These are phyloP conservation scores for Gobionotothen gibberifrons DNA, from an alignment of 2,797 vertebrate species.

Conservation along the genomic window DNA sequence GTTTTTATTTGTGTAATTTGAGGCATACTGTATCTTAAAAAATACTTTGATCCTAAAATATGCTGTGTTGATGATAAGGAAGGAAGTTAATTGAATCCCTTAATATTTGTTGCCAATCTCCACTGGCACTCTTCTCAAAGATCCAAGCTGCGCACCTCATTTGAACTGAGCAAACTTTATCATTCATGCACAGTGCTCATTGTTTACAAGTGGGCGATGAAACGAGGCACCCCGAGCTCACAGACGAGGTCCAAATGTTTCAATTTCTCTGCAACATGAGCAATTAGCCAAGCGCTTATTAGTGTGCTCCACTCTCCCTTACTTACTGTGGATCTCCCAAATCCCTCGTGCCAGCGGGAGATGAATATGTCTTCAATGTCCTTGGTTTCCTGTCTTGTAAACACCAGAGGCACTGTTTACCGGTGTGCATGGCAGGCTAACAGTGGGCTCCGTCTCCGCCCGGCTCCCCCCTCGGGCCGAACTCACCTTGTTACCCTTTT, in stretches of 20 bases:
- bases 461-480: slow-evolving; percentile 58
- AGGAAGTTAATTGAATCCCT: slow-evolving; percentile 65
- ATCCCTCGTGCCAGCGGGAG: slow-evolving; percentile 54
- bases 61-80: slow-evolving; percentile 66
- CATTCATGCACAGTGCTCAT: slow-evolving; percentile 56
- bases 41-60: slow-evolving; percentile 65
- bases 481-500: slow-evolving; percentile 87
- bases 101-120: slow-evolving; percentile 64
- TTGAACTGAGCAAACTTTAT: slow-evolving; percentile 64
- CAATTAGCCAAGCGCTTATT: slow-evolving; percentile 65
- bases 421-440: slow-evolving; percentile 50
- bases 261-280: slow-evolving; percentile 55
- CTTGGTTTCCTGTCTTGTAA: slow-evolving; percentile 70
- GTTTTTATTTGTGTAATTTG: slow-evolving; percentile 45
- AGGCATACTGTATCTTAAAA: slow-evolving; percentile 41
- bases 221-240: slow-evolving; percentile 57
- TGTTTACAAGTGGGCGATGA: slow-evolving; percentile 65
- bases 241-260: slow-evolving; percentile 61
- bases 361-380: slow-evolving; percentile 68
- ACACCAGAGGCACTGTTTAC: slow-evolving; percentile 70
- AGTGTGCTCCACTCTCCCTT: slow-evolving; percentile 8
- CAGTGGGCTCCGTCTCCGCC: slow-evolving; percentile 50
- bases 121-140: slow-evolving; percentile 51
- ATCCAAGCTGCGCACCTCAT: slow-evolving; percentile 56
- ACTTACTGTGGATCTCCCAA: slow-evolving; percentile 56